A percentile compares a stretch with the other conserved stretches of the same genome.
phyloP scores from a whole-genome alignment of 2,113 vertebrate genomes.

The Leiothrix lutea region DNA sequence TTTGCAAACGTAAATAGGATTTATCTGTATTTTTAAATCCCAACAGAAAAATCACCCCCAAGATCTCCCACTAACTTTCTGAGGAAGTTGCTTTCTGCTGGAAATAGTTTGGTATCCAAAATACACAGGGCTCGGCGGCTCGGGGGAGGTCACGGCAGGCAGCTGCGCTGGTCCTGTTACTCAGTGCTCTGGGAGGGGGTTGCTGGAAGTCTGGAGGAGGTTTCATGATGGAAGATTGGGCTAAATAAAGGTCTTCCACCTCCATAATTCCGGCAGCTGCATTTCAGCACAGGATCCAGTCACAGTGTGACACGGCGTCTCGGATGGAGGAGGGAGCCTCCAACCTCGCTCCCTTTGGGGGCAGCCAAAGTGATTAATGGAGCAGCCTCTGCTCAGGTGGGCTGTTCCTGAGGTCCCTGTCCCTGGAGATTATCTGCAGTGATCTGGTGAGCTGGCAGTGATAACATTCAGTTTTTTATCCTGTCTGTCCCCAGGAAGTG shows the following conservation, averaged over 20 bases:
- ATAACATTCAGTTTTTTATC: background rate
- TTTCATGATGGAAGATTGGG: conserved; percentile 37
- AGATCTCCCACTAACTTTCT: background rate
- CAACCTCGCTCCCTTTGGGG: background rate
- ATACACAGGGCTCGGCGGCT: background rate
- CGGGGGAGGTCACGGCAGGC: background rate
- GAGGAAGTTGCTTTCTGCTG: conserved; percentile 1
- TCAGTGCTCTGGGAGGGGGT: conserved; percentile 19
- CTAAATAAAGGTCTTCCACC: conserved; percentile 64
- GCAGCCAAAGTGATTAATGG: background rate
- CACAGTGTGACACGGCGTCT: conserved; percentile 26
- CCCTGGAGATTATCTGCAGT: background rate
- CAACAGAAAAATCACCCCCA: background rate
- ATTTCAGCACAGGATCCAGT: conserved; percentile 54
- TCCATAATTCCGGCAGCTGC: conserved; percentile 42
- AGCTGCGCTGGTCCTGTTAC: conserved; percentile 32
- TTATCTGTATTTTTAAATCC: background rate
- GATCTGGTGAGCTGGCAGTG: background rate
- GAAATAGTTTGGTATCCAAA: conserved; percentile 4
- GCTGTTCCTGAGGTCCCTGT: background rate
- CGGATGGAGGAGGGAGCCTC: background rate
- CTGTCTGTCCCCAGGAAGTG: background rate
- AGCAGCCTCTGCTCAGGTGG: background rate
- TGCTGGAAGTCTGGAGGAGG: conserved; percentile 49
- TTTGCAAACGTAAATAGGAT: background rate